These are phyloP conservation scores for Pyrochroa serraticornis DNA, from an alignment of 2,888 invertebrate genomes.

Conservation along the genomic window DNA sequence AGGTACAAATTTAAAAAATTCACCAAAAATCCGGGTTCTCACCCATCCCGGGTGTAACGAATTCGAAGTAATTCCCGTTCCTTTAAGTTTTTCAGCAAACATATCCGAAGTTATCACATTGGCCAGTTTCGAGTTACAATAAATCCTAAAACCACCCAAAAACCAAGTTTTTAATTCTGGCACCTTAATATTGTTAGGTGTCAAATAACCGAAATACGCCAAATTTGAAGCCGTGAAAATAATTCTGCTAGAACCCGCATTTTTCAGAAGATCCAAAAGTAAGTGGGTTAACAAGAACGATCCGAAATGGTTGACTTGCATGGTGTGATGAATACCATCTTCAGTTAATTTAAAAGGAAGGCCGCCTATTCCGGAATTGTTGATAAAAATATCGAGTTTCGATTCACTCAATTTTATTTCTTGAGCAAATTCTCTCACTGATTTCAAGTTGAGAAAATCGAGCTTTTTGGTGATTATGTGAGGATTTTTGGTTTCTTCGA, in stretches of 20 bases:
- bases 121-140: constrained; percentile 29
- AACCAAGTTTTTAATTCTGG: neutral
- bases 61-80: constrained; percentile 29
- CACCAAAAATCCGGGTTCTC: constrained; percentile 22
- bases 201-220: constrained; percentile 4
- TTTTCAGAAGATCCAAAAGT: constrained; percentile 48
- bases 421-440: constrained; percentile 66
- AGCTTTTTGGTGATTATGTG: constrained; percentile 57
- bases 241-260: constrained; percentile 27
- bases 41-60: constrained; percentile 31
- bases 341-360: constrained; percentile 58
- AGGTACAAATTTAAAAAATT: neutral
- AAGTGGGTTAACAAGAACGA: constrained; percentile 73
- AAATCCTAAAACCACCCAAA: constrained; percentile 1
- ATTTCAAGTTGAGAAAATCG: constrained; percentile 62
- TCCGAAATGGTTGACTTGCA: constrained; percentile 74
- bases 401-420: constrained; percentile 62
- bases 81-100: constrained; percentile 28
- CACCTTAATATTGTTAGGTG: neutral
- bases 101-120: constrained; percentile 25
- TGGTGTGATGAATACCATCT: constrained; percentile 67
- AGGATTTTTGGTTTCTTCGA: constrained; percentile 45
- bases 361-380: constrained; percentile 69
- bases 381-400: constrained; percentile 67
- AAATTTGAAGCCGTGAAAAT: constrained; percentile 31